Evolutionary conservation across 1,140 invertebrate species (phyloP).

Genomic region (Drosophila azteca): DNA sequence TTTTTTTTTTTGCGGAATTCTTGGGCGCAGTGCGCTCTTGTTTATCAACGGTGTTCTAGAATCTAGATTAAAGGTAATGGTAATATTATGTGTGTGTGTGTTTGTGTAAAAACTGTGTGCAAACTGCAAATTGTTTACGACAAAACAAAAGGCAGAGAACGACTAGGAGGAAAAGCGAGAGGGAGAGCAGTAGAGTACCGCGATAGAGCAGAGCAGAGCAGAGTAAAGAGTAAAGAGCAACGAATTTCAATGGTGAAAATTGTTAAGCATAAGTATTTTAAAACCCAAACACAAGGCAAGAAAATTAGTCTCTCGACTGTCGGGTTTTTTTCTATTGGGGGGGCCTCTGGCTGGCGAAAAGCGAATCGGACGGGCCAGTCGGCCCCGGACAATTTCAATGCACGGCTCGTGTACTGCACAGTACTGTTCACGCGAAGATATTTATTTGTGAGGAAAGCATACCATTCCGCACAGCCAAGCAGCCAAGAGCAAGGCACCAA

Average conservation of each 20-base stretch:
- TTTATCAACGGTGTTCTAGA: constrained; percentile 59
- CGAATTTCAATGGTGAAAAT: constrained; percentile 57
- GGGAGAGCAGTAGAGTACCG: constrained; percentile 8
- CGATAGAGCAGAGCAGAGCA: constrained; percentile 7
- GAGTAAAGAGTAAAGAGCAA: constrained; percentile 18
- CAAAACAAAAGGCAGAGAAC: constrained; percentile 22
- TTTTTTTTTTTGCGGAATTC: constrained; percentile 12
- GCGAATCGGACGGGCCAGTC: constrained; percentile 64
- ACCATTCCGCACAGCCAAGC: not conserved
- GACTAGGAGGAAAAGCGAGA: constrained; percentile 33
- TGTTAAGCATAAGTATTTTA: constrained; percentile 66
- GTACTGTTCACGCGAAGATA: constrained; percentile 35
- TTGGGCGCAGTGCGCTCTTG: constrained; percentile 34
- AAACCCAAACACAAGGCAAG: constrained; percentile 51
- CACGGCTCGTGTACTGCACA: constrained; percentile 60
- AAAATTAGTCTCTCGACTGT: constrained; percentile 43
- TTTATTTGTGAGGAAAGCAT: constrained; percentile 38
- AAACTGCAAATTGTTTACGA: constrained; percentile 69
- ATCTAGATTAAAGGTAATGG: constrained; percentile 63
- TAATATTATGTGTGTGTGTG: constrained; percentile 40
- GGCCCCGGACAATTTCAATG: constrained; percentile 78
- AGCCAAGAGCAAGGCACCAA: constrained; percentile 7
- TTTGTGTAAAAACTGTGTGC: constrained; percentile 44
- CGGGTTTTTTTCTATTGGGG: constrained; percentile 25
- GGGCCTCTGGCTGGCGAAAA: constrained; percentile 54